Base-by-base conservation (phyloP, 2,888 invertebrate species). In the Hirtodrosophila cameraria region DNA sequence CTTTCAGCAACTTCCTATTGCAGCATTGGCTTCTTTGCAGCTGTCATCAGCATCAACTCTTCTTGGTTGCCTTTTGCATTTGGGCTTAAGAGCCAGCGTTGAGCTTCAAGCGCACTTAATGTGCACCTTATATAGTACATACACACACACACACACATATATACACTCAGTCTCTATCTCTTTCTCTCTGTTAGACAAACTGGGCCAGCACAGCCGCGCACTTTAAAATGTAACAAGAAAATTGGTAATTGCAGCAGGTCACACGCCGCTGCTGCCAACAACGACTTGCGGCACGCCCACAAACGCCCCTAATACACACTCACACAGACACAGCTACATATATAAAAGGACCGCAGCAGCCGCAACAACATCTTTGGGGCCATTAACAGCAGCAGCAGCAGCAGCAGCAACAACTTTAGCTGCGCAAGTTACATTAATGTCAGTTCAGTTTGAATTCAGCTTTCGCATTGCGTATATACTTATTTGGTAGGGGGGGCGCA, bases 191-290 rank as follows among this genome's bases (percentile, higher is more conserved):
- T 50, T 16, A n/a, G 15, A 28, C 20, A 31, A 68, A 64, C 46
- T 64, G 53, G 59, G 60, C 38, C 73, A 55, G 20, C 35, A 36
- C 33, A 30, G 58, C 54, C 54, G 59, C 64, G 57, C 61, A 49
- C 73, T 76, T 80, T 74, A 70, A 76, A 80, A 55, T 72, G 77
- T 68, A 72, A 74, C 77, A 76, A 76, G 76, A 72, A 81, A 84
- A 85, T 82, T 82, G 82, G 85, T 82, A 82, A 82, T 82, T 82
- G 82, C 79, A 69, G 68, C 70, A 77, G 81, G 85, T 81, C 84
- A 80, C 67, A 72, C 54, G 72, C 66, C 57, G 45, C 55, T 70
- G 64, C 58, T 68, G 68, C 52, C 62, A 69, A 50, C 67, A 68
- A 67, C 52, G 67, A 64, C 65, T 50, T 59, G 65, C 54, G 42